Base-by-base conservation (phyloP, 2,797 vertebrate species). In the Erpetoichthys calabaricus region DNA sequence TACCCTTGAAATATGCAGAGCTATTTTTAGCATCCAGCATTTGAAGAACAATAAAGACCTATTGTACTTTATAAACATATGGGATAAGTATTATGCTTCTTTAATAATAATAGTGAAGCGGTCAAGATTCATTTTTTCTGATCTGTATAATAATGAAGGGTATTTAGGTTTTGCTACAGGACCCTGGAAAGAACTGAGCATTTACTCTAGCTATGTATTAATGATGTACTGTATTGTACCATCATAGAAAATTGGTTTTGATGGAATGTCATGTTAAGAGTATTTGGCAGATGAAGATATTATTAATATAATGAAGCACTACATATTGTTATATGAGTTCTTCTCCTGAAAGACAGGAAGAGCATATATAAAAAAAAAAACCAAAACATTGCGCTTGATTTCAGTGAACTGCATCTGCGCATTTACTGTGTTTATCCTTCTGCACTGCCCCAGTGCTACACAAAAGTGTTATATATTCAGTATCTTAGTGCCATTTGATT, bases 71-170 rank as follows among this genome's bases (percentile, higher is more conserved):
- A 5, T 59, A 59, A 61, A 61, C 59, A 9, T 5, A 55, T 43
- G 44, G 4, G 41, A 61, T 53, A 55, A 45, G 43, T 53, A 59
- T 47, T 58, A 63, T 62, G 53, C 64, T 56, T 66, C 59, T 56
- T n/a, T 41, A 49, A 57, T 46, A 55, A 44, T 46, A 52, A 45
- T 66, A 65, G 65, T 72, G 62, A 72, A 73, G 61, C 69, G 54
- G 63, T 62, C 57, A 44, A 53, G 47, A 61, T 60, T 66, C 68
- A 72, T 62, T 53, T 57, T 66, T 47, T 61, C 59, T 25, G 25
- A 25, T 25, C 1, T 25, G 25, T 2, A 63, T 67, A 68, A 69
- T 72, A 71, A 74, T 58, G 62, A 71, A 63, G 45, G 2, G 43
- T 59, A 7, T 57, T 65, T 58, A 43, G 6, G 5, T 47, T 58